These are phyloP conservation scores for Bambusicola thoracicus DNA, from an alignment of 2,113 vertebrate species.

Conservation along the genomic window DNA sequence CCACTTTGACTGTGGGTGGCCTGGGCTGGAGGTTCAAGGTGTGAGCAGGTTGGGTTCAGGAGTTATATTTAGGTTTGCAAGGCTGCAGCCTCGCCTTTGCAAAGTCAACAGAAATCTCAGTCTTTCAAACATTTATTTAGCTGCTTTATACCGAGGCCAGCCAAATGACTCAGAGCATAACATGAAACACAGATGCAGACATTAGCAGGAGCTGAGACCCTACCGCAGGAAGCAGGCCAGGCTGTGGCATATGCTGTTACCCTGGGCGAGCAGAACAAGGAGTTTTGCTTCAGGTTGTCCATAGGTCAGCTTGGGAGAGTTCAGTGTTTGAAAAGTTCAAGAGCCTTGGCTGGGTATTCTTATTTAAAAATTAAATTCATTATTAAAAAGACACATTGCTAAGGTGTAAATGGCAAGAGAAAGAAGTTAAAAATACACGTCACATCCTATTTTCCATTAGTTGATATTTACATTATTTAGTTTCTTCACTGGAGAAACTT, in stretches of 20 bases:
- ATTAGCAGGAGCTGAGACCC: background rate
- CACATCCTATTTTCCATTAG: background rate
- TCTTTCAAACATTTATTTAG: conserved; percentile 32
- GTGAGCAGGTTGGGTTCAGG: background rate
- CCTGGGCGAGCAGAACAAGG: background rate
- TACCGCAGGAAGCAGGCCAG: background rate
- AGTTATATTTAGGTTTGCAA: background rate
- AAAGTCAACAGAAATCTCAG: conserved; percentile 5
- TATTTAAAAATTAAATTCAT: background rate
- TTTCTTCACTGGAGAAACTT: background rate
- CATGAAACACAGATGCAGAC: background rate
- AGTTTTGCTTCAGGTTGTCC: background rate
- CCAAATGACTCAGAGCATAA: background rate
- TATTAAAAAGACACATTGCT: background rate
- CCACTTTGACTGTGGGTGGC: background rate
- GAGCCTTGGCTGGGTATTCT: background rate
- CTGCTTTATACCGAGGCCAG: background rate
- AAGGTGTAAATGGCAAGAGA: background rate
- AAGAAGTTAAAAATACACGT: background rate
- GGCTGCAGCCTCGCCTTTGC: background rate
- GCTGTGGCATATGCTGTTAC: background rate
- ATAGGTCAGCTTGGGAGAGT: background rate
- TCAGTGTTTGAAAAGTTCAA: background rate
- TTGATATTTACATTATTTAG: background rate
- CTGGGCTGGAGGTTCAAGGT: background rate